Evolutionary conservation across 2,113 vertebrate genomes (phyloP).

Genomic region (Zootoca vivipara): DNA sequence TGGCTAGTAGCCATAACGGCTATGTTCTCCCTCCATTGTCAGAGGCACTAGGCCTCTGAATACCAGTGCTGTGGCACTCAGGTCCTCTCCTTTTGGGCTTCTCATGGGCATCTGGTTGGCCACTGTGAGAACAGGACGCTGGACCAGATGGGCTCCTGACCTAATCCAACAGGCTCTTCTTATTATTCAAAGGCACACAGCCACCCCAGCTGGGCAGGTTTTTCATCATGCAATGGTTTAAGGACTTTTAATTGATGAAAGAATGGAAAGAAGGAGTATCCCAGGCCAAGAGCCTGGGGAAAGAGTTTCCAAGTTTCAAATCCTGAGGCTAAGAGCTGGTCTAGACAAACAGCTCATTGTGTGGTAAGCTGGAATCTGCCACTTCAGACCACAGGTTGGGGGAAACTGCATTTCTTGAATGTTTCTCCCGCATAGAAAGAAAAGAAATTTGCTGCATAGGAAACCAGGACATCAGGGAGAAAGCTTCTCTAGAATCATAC

Average conservation of each 20-base stretch:
- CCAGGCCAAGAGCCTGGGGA: neutral
- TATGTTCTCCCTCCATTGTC: too few relatives aligned
- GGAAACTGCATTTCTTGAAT: neutral
- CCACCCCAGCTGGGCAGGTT: neutral
- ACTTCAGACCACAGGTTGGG: neutral
- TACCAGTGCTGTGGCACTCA: too few relatives aligned
- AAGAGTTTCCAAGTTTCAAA: neutral
- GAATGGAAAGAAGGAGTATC: neutral
- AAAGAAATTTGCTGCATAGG: neutral
- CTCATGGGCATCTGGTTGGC: too few relatives aligned
- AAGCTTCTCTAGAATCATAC: neutral
- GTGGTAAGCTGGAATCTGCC: neutral
- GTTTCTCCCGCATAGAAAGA: too few relatives aligned
- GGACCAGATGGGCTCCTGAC: too few relatives aligned
- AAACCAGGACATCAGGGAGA: neutral
- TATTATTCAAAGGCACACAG: too few relatives aligned
- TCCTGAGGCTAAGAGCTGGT: neutral
- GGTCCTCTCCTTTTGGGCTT: too few relatives aligned
- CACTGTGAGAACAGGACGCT: too few relatives aligned
- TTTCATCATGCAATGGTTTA: neutral
- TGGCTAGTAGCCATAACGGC: too few relatives aligned
- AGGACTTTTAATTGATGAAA: neutral
- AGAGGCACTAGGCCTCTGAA: too few relatives aligned
- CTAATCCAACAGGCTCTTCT: too few relatives aligned
- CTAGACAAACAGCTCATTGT: neutral